These are phyloP conservation scores for Turnix velox DNA, from an alignment of 2,113 vertebrate species.

Conservation along the genomic window DNA sequence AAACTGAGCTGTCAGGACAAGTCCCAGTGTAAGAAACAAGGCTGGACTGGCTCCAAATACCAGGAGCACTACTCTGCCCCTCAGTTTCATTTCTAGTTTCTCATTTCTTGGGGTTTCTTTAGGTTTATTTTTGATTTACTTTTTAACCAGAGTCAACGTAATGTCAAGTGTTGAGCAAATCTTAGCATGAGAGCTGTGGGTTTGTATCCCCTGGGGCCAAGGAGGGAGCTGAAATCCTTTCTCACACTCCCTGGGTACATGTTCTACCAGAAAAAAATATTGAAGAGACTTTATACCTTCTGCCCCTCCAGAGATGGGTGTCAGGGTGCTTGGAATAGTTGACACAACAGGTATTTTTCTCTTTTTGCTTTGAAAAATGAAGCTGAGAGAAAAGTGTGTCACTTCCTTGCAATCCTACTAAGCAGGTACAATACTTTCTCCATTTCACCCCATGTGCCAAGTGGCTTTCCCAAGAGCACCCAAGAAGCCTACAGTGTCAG, in stretches of 20 bases:
- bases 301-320: not conserved
- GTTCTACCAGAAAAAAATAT: not conserved
- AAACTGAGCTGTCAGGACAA: not conserved
- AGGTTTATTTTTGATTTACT: not conserved
- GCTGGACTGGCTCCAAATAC: not conserved
- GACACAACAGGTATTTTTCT: not conserved
- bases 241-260: not conserved
- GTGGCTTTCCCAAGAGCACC: not conserved
- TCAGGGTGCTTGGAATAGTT: not conserved
- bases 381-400: not conserved
- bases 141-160: not conserved
- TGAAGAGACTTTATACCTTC: not conserved
- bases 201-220: not conserved
- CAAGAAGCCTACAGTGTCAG: not conserved
- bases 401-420: not conserved
- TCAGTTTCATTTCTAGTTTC: not conserved
- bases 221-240: not conserved
- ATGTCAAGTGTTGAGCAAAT: not conserved
- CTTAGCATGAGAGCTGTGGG: not conserved
- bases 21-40: not conserved
- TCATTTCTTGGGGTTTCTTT: not conserved
- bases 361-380: not conserved
- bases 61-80: not conserved
- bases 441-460: not conserved
- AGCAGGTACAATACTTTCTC: not conserved